A percentile compares a stretch with the other conserved stretches of the same genome.
Evolutionary conservation across 2,888 invertebrate species (phyloP).

Genomic region (Pollenia amentaria): DNA sequence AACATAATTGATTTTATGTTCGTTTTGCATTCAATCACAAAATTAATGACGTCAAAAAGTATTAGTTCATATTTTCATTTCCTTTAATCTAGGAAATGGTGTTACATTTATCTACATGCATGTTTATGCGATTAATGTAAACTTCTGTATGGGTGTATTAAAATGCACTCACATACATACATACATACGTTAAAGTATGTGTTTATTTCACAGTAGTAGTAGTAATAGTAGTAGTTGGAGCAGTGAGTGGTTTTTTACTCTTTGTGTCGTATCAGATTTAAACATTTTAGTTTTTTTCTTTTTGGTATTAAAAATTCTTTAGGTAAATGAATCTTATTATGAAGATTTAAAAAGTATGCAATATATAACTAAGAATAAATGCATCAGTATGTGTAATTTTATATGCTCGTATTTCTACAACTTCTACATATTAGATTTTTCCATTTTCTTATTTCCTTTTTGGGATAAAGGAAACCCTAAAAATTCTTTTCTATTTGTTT

Average conservation of each 20-base stretch:
- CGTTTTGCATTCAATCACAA: too few relatives aligned
- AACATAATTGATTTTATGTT: neutral
- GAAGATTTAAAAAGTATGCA: conserved; percentile 53
- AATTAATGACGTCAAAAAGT: too few relatives aligned
- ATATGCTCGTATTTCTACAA: neutral
- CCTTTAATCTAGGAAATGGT: too few relatives aligned
- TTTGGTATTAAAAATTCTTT: conserved; percentile 65
- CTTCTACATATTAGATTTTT: neutral
- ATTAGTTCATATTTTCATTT: too few relatives aligned
- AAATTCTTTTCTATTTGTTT: conserved; percentile 45
- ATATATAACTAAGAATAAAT: conserved; percentile 9
- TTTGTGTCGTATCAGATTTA: conserved; percentile 58
- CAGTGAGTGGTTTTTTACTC: conserved; percentile 39
- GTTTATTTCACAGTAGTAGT: neutral
- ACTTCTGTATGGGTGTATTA: too few relatives aligned
- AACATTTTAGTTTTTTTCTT: conserved; percentile 44
- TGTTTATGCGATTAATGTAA: too few relatives aligned
- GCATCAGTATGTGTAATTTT: neutral
- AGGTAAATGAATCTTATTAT: conserved; percentile 69
- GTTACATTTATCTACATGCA: too few relatives aligned
- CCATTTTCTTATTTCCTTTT: neutral
- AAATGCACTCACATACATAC: too few relatives aligned
- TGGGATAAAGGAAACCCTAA: conserved; percentile 33
- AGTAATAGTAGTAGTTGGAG: too few relatives aligned
- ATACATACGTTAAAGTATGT: too few relatives aligned